These are phyloP conservation scores for Drosophila monieri DNA, from an alignment of 2,888 invertebrate genomes.

Conservation along the genomic window DNA sequence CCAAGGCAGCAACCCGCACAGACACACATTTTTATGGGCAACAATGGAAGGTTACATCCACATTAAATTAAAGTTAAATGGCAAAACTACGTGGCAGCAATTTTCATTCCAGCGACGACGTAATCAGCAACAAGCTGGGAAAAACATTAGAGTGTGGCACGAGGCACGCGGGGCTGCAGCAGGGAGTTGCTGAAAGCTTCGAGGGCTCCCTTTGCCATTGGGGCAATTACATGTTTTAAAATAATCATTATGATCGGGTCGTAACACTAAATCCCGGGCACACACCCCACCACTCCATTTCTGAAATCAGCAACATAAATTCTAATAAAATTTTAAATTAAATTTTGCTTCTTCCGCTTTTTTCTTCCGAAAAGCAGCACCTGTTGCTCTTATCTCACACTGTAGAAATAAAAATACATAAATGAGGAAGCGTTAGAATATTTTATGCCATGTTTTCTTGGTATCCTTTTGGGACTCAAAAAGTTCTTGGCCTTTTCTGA, in stretches of 20 bases:
- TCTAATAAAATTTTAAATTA: constrained; percentile 77
- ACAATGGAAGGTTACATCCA: constrained; percentile 72
- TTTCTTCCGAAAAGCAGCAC: constrained; percentile 28
- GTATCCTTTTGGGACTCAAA: not conserved
- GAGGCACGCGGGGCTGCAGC: not conserved
- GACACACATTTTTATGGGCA: constrained; percentile 65
- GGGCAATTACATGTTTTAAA: constrained; percentile 73
- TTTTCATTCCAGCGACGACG: constrained; percentile 65
- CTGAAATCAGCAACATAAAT: constrained; percentile 51
- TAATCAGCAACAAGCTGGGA: constrained; percentile 61
- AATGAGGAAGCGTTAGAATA: not conserved
- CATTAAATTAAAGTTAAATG: constrained; percentile 80
- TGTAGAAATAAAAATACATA: not conserved
- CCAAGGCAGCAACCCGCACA: constrained; percentile 25
- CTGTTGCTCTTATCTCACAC: constrained; percentile 49
- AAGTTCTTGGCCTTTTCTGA: not conserved
- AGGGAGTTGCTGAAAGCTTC: not conserved
- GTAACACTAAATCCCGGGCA: constrained; percentile 67
- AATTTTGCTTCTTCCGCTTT: constrained; percentile 52
- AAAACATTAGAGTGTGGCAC: constrained; percentile 6
- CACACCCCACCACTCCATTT: constrained; percentile 9
- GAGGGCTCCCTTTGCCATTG: constrained; percentile 23
- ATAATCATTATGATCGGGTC: constrained; percentile 76
- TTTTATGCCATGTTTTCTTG: not conserved
- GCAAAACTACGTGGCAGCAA: constrained; percentile 79